Base-by-base conservation (phyloP, 2,888 invertebrate genomes). In the Rotaria socialis region DNA sequence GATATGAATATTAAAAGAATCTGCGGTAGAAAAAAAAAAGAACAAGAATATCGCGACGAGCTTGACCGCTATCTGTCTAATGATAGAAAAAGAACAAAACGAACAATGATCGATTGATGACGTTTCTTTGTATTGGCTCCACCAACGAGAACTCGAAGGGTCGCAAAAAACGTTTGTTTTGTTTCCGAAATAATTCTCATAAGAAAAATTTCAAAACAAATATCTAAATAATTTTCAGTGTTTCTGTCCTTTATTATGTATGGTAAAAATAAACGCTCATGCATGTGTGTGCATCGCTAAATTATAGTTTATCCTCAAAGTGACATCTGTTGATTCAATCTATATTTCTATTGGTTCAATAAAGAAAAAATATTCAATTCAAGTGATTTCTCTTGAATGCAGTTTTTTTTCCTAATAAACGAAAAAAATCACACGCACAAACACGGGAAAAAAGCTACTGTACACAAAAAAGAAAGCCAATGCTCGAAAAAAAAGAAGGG, bases 351-450 rank as follows among this genome's bases (percentile, higher is more conserved):
- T 67, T 67, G 35, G 67, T 67, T 19, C 35, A 16, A 67, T 35
- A 4, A 27, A 67, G 4, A 6, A 35, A 35, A 7, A 35, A 35
- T 41, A 11, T 41, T 67, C 14, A 35, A 67, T 67, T 67, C 4
- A 27, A 67, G 35, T 67, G 35, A 41, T 19, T 4, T 67, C 35
- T 35, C 19, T 27, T 67, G 19, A n/a, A 60, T 14, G 35, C 11
- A 27, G n/a, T 67, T 35, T 67, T 56, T 56, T 67, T 67, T 67
- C 67, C 67, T 67, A 67, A 67, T 67, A 67, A 67, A 67, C 67
- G 35, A 67, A 67, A 67, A 67, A 35, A 35, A 35, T 35, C 27
- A 67, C 67, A 35, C 67, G 11, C 67, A 67, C 14, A 67, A 35
- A 67, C 67, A 41, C 41, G 67, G 67, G 67, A 67, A 67, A 67